Conservation (phyloP, 2,113 vertebrate genomes). For the Herpetotheres cachinnans region DNA sequence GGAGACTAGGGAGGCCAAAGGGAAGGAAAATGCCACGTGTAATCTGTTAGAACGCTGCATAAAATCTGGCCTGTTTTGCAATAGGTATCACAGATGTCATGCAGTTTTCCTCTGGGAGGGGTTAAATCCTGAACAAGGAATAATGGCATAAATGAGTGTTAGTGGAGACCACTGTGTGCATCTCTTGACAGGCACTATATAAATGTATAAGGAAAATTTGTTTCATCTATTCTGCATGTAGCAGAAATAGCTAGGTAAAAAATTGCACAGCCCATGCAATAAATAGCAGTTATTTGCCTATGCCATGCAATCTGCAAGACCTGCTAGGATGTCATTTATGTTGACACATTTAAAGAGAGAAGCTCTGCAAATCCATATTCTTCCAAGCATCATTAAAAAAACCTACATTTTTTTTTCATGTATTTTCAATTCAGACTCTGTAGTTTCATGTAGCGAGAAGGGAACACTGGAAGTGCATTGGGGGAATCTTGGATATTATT, state of each 20-base stretch:
- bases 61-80: neutral
- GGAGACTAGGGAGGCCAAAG: neutral
- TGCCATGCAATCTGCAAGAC: constrained; percentile 38
- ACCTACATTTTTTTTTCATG: neutral
- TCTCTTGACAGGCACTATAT: neutral
- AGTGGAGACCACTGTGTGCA: neutral
- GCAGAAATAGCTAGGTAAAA: constrained; percentile 42
- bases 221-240: constrained; percentile 11
- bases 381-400: constrained; percentile 23
- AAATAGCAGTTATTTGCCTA: constrained; percentile 55
- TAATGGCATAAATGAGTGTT: neutral
- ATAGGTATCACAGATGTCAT: neutral
- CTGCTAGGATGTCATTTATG: constrained; percentile 44
- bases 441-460: neutral
- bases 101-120: neutral
- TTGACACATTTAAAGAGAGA: constrained; percentile 45
- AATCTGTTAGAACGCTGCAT: neutral
- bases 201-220: neutral
- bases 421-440: constrained; percentile 18
- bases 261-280: constrained; percentile 6
- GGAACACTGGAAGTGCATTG: neutral
- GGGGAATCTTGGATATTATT: neutral
- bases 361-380: constrained; percentile 34
- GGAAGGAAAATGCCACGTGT: neutral
- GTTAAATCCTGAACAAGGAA: neutral